These are phyloP conservation scores for Linurgus olivaceus DNA, from an alignment of 2,797 vertebrate genomes.

Conservation along the genomic window DNA sequence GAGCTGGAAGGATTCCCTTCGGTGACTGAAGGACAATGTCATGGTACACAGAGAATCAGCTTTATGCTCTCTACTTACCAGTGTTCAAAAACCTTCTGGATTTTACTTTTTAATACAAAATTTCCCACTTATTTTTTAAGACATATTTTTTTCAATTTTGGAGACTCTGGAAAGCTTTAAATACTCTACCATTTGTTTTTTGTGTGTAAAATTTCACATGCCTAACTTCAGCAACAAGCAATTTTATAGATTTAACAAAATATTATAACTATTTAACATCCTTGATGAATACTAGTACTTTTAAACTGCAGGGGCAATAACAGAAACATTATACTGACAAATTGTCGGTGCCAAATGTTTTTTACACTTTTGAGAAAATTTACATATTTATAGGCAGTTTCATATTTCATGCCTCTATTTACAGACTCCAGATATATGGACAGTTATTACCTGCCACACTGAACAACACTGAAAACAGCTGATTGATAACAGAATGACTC, in stretches of 20 bases:
- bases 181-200: neutral
- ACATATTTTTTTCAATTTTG: neutral
- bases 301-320: neutral
- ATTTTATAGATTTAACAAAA: neutral
- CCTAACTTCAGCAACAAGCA: neutral
- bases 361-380: neutral
- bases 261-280: neutral
- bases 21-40: neutral
- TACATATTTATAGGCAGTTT: neutral
- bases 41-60: neutral
- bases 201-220: neutral
- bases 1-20: neutral
- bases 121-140: neutral
- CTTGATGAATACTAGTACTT: neutral
- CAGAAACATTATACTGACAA: neutral
- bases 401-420: neutral
- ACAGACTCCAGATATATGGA: neutral
- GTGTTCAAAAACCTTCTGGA: neutral
- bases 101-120: neutral
- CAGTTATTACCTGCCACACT: neutral
- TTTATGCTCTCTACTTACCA: neutral
- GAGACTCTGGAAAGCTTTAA: neutral
- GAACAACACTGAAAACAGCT: neutral
- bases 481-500: conserved; percentile 6
- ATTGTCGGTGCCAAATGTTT: neutral